Evolutionary conservation across 2,797 vertebrate species (phyloP).

Genomic region (Alcedo quadribrachys): DNA sequence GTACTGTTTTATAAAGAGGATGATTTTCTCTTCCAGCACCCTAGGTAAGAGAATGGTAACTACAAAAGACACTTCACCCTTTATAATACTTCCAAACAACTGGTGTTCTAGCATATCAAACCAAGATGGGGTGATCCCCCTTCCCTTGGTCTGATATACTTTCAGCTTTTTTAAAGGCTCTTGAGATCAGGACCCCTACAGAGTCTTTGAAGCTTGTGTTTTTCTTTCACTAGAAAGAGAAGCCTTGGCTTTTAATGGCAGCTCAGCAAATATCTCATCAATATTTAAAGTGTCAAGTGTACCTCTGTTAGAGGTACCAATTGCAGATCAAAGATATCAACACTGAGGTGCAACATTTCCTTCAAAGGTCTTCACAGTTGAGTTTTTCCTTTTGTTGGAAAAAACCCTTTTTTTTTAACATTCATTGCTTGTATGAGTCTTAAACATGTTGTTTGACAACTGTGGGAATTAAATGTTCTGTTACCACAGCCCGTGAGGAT

Average conservation of each 20-base stretch:
- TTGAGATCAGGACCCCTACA: conserved; percentile 67
- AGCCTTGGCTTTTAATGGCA: conserved; percentile 68
- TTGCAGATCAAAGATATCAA: conserved; percentile 64
- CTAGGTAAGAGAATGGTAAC: not conserved
- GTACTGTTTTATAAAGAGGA: not conserved
- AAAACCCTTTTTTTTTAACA: conserved; percentile 42
- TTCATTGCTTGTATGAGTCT: not conserved
- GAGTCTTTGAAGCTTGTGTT: conserved; percentile 67
- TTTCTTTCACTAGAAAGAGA: conserved; percentile 66
- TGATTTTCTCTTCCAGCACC: conserved; percentile 3
- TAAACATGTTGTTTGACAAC: conserved; percentile 39
- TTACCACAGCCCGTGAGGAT: not conserved
- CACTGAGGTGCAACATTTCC: conserved; percentile 54
- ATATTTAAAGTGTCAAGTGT: conserved; percentile 76
- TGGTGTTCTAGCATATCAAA: conserved; percentile 43
- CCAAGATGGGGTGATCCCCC: conserved; percentile 19
- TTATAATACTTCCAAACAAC: conserved; percentile 32
- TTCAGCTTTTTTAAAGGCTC: conserved; percentile 69
- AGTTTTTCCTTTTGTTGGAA: conserved; percentile 50
- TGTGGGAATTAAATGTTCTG: conserved; percentile 44
- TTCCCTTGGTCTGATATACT: conserved; percentile 56
- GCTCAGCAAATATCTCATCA: conserved; percentile 75
- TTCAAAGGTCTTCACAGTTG: conserved; percentile 63
- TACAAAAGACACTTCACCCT: not conserved
- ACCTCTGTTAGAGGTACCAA: conserved; percentile 72